Evolutionary conservation across 1,140 invertebrate genomes (phyloP), one percentile per base, ranked within the genome.

Genomic region (Diachasma alloeum): DNA sequence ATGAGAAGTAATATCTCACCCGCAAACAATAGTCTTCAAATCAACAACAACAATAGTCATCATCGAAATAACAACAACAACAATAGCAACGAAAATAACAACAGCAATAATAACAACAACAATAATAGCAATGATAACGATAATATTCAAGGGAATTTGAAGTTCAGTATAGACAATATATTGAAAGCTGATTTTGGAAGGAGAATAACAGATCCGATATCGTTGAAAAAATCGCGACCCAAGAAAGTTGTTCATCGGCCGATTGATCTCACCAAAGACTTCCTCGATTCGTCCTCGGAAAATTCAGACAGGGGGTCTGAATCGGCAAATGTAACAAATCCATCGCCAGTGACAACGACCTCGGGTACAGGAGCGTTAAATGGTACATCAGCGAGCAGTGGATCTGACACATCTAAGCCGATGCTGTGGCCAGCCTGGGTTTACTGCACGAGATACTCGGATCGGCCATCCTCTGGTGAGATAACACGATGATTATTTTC

Each of bases 391-490:
- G 19, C 80, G 0, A 75, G 70, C 44, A 37, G 80, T 72, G 79
- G 80, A 26, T 77, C 73, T 26, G 69, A 76, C n/a, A 42, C 75
- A 0, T 42, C 74, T 36, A 87, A 83, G 48, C 87, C 88, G 69
- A 87, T 84, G 42, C 84, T 94, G 76, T 95, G 96, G 95, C 98
- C 98, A 0, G 97, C 97, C 0, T 99, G 98, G 98, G 96, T 99
- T 4, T 99, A 97, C 88, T 99, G 97, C 90, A 99, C 98, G 0
- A 92, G 98, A 89, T 99, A 99, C 88, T 98, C 96, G 74, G 97
- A 99, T 90, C 91, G 97, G 85, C 97, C 98, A 6, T 98, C 96
- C 81, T 97, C 97, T 90, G 97, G 97, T 99, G 91, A 92, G 44
- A n/a, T 53, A 63, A n/a, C 17, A 17, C 63, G 26, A n/a, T 78